Conservation (phyloP, 2,888 invertebrate genomes). For the Parnassius orleans region DNA sequence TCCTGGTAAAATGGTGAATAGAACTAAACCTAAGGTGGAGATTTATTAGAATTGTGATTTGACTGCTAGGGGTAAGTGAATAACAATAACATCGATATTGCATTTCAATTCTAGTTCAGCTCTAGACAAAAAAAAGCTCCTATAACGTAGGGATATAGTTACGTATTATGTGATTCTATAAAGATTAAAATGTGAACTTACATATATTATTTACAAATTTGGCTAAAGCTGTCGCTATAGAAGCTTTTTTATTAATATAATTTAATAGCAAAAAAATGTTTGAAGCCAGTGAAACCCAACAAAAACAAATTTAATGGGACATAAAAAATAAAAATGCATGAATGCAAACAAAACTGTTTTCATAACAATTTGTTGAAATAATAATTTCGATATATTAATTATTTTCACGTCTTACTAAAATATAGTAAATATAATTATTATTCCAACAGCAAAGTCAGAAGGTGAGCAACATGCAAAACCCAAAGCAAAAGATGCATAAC, state of each 20-base stretch:
- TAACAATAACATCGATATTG: conserved; percentile 9
- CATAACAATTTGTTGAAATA: conserved; percentile 42
- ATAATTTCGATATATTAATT: conserved; percentile 28
- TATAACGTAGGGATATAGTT: conserved; percentile 40
- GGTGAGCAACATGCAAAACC: conserved; percentile 55
- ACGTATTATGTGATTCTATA: background rate
- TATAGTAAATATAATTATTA: conserved; percentile 35
- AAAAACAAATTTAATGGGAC: conserved; percentile 29
- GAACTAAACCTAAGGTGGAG: conserved; percentile 8
- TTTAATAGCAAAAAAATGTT: conserved; percentile 35
- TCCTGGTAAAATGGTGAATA: background rate
- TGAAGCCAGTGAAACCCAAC: conserved; percentile 38
- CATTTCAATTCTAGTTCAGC: conserved; percentile 35
- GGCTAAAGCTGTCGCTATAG: conserved; percentile 55
- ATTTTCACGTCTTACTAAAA: conserved; percentile 21
- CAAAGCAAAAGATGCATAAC: conserved; percentile 51
- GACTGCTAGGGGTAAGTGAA: background rate
- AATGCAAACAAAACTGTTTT: conserved; percentile 34
- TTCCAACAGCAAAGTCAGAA: conserved; percentile 52
- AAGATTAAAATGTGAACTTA: background rate
- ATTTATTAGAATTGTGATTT: conserved; percentile 12
- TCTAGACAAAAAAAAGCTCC: conserved; percentile 44
- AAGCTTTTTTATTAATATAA: conserved; percentile 50
- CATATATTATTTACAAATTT: conserved; percentile 23
- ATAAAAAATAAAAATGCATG: conserved; percentile 32